A percentile compares a stretch with the other conserved stretches of the same genome.
These are phyloP conservation scores for Trichacis sp. DNA, from an alignment of 2,888 invertebrate genomes.

Conservation along the genomic window DNA sequence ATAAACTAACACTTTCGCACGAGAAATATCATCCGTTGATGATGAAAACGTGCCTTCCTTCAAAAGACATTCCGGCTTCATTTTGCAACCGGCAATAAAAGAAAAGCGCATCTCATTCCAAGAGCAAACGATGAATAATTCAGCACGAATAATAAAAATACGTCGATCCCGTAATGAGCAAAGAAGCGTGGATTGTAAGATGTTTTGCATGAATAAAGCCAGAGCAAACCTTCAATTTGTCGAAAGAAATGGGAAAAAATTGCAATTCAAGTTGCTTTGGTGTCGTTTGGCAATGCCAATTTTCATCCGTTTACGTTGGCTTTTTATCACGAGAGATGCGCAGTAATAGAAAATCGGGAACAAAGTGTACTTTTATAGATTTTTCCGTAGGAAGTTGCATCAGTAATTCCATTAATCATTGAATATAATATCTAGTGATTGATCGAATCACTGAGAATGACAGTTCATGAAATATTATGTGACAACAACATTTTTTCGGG, in stretches of 20 bases:
- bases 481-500: neutral
- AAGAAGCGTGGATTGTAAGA: neutral
- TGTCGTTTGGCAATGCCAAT: too few species aligned
- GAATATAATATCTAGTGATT: too few species aligned
- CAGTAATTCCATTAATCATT: too few species aligned
- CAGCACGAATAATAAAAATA: neutral
- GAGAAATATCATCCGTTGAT: neutral
- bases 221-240: neutral
- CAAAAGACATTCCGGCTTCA: neutral
- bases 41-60: neutral
- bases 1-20: neutral
- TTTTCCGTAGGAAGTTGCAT: too few species aligned
- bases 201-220: neutral
- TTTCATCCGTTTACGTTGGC: too few species aligned
- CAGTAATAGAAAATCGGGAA: too few species aligned
- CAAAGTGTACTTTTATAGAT: too few species aligned
- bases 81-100: neutral
- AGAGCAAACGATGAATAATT: slow-evolving; percentile 16
- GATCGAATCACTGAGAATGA: neutral
- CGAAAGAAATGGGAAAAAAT: neutral
- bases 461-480: neutral
- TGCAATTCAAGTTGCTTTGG: too few species aligned
- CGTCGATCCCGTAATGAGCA: neutral
- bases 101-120: neutral
- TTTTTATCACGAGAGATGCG: too few species aligned